Evolutionary conservation across 2,113 vertebrate genomes (phyloP), one percentile per base, ranked within the genome.

Genomic region (Speoplatyrhinus poulsoni): DNA sequence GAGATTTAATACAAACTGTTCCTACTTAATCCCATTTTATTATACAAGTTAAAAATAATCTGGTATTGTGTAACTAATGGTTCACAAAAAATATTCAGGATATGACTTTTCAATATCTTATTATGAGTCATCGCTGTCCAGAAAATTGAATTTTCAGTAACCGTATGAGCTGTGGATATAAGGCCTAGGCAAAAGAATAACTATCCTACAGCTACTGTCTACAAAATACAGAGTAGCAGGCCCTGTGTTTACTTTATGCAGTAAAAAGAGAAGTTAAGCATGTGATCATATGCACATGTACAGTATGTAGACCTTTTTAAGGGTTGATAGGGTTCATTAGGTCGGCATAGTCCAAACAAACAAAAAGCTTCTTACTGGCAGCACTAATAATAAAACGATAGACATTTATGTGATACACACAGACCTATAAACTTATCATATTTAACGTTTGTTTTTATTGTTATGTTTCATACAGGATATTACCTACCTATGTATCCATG

Each of bases 401-500:
- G 7, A 41, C 36, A 7, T 41, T 5, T 41, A 41, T 8, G 36
- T 41, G 36, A 8, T 41, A 41, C 36, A 6, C 36, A 26, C 26
- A 26, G 26, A 26, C 26, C 1, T 26, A 26, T 26, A 26, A 26
- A 17, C 12, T 13, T 11, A 32, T 58, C 12, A 12, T 8, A 9
- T 19, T 62, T 4, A 12, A 61, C 57, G 19, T 19, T 6, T 49
- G 0, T 79, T 12, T 48, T 56, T 55, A 72, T 62, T 8, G 15
- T 72, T 60, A 3, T 76, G 4, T 75, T 46, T 75, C 0, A 84
- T 84, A 12, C 91, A 96, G 95, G 94, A 93, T 85, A 93, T 92
- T 93, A 94, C 89, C 4, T 96, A 96, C 61, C 94, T 95, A 76
- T 96, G 95, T 63, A 94, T 96, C 73, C 87, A 94, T 0, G 95